phyloP scores from a whole-genome alignment of 2,113 vertebrate species.

The Pseudopodoces humilis region DNA sequence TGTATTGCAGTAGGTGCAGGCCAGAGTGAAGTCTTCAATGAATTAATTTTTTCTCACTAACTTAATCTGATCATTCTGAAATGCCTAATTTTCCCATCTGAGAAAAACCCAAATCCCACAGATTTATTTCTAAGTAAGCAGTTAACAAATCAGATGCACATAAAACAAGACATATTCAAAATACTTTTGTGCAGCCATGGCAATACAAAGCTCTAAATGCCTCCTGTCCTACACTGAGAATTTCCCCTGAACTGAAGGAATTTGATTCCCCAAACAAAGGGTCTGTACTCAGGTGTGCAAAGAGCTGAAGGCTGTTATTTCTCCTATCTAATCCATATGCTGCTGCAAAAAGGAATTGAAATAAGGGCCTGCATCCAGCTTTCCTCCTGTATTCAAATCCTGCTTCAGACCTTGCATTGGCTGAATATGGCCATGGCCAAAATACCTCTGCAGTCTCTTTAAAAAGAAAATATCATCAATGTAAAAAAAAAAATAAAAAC shows the following conservation, averaged over 20 bases:
- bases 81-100: background rate
- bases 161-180: background rate
- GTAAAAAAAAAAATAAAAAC: background rate
- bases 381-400: background rate
- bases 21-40: background rate
- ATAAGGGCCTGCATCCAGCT: background rate
- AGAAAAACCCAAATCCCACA: background rate
- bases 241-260: background rate
- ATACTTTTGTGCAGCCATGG: background rate
- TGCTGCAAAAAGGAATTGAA: background rate
- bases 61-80: background rate
- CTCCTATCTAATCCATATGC: background rate
- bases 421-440: background rate
- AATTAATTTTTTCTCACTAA: background rate
- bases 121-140: background rate
- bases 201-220: background rate
- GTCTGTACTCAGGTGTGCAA: background rate
- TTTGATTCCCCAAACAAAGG: background rate
- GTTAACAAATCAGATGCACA: background rate
- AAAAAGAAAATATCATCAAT: background rate
- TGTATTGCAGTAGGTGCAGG: background rate
- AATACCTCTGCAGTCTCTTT: background rate
- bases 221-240: background rate
- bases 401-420: background rate
- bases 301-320: background rate